Evolutionary conservation across 1,140 invertebrate genomes (phyloP).

Genomic region (Heliconius nattereri): DNA sequence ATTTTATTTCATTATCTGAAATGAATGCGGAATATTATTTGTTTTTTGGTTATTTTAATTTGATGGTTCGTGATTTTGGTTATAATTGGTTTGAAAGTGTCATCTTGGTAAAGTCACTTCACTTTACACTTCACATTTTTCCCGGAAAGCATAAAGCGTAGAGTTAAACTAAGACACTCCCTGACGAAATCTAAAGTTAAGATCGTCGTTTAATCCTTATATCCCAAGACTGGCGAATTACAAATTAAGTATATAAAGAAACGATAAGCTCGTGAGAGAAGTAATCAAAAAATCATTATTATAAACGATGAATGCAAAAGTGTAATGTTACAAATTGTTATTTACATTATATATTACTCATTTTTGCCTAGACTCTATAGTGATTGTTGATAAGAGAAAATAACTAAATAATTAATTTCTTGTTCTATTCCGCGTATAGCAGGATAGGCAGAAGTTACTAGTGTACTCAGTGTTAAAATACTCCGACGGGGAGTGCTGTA

Average conservation of each 20-base stretch:
- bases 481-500: no score
- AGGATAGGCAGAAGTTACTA: no score
- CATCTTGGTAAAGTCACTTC: no score
- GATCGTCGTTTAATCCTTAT: not conserved
- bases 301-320: not conserved
- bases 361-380: not conserved
- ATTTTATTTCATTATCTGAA: conserved; percentile 20
- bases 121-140: no score
- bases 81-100: not conserved
- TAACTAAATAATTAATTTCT: no score
- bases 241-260: conserved; percentile 3
- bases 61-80: not conserved
- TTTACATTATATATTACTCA: not conserved
- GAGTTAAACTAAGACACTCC: no score
- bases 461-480: no score
- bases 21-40: conserved; percentile 8
- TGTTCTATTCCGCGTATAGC: no score
- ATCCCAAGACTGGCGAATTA: not conserved
- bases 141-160: no score
- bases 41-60: not conserved
- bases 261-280: conserved; percentile 1
- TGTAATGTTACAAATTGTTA: conserved; percentile 16
- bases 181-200: not conserved
- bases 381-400: not conserved
- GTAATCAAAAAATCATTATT: conserved; percentile 16